Evolutionary conservation across 1,140 invertebrate genomes (phyloP).

Genomic region (Trinorchestia longiramus): DNA sequence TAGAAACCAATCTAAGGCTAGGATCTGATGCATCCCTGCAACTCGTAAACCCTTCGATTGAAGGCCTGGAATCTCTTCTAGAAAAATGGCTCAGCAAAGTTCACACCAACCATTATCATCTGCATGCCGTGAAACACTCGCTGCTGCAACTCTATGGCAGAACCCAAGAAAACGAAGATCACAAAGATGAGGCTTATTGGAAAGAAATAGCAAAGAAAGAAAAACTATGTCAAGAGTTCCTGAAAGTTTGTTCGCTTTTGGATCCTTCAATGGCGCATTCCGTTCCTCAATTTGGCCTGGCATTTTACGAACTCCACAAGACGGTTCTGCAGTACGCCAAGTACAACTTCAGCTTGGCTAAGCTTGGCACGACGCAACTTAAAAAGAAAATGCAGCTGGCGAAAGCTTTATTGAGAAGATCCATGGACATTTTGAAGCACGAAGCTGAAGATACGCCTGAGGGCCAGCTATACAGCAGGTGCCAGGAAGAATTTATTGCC

Average conservation of each 20-base stretch:
- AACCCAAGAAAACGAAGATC: slow-evolving; percentile 71
- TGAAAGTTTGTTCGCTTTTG: slow-evolving; percentile 63
- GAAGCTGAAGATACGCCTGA: slow-evolving; percentile 64
- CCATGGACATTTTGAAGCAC: slow-evolving; percentile 64
- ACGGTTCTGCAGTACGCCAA: slow-evolving; percentile 64
- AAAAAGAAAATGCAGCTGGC: slow-evolving; percentile 65
- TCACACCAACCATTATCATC: slow-evolving; percentile 85
- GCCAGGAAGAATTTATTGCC: slow-evolving; percentile 63
- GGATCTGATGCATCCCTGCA: slow-evolving; percentile 58
- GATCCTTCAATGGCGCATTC: slow-evolving; percentile 64
- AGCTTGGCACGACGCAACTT: slow-evolving; percentile 61
- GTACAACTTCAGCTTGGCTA: slow-evolving; percentile 57
- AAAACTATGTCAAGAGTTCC: slow-evolving; percentile 65
- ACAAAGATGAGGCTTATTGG: slow-evolving; percentile 60
- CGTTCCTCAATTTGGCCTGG: slow-evolving; percentile 62
- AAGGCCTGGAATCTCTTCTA: slow-evolving; percentile 61
- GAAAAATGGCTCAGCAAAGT: slow-evolving; percentile 69
- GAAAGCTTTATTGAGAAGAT: slow-evolving; percentile 63
- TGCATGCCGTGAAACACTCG: slow-evolving; percentile 83
- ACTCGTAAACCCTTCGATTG: slow-evolving; percentile 57
- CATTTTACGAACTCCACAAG: slow-evolving; percentile 66
- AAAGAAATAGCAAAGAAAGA: slow-evolving; percentile 65
- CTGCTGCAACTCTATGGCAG: slow-evolving; percentile 83
- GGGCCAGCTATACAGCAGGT: slow-evolving; percentile 60
- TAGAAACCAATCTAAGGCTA: slow-evolving; percentile 59